A percentile compares a stretch with the other conserved stretches of the same genome.
Conservation (phyloP, 2,888 invertebrate species). For the Bibio marci region DNA sequence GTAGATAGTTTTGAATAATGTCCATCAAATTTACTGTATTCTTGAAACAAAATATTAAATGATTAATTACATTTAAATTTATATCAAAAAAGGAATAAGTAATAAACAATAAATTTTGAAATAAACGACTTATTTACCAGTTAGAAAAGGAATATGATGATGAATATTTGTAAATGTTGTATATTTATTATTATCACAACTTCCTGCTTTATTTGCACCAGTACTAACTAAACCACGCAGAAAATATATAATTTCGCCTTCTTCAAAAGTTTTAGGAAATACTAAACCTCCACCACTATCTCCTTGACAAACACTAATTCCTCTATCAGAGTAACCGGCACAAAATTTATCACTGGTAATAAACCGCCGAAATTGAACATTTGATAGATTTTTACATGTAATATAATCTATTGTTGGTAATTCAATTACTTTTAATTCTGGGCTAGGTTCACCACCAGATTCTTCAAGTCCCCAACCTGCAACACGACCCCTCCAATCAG, state of each 20-base stretch:
- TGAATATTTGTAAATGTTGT: conserved; percentile 12
- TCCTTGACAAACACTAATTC: conserved; percentile 4
- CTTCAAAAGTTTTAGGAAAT: conserved; percentile 4
- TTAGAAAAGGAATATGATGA: conserved; percentile 3
- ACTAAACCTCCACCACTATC: conserved; percentile 18
- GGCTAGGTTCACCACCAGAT: conserved; percentile 7
- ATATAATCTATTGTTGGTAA: conserved; percentile 10
- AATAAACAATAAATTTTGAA: too few relatives aligned
- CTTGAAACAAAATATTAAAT: too few relatives aligned
- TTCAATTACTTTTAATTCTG: conserved; percentile 10
- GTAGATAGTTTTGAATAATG: too few relatives aligned
- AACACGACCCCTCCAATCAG: conserved; percentile 8
- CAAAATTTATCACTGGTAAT: conserved; percentile 22
- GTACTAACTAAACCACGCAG: conserved; percentile 18
- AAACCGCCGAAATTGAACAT: conserved; percentile 8
- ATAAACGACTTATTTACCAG: neutral
- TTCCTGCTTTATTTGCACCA: conserved; percentile 9
- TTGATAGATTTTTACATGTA: conserved; percentile 11
- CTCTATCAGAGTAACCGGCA: conserved; percentile 13
- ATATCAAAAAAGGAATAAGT: too few relatives aligned
- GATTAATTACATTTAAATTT: too few relatives aligned
- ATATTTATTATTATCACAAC: conserved; percentile 9
- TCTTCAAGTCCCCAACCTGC: conserved; percentile 14
- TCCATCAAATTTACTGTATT: too few relatives aligned
- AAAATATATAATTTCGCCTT: conserved; percentile 8